Evolutionary conservation across 2,888 invertebrate genomes (phyloP), one percentile per base, ranked within the genome.

Genomic region (Hoplodrina ambigua): DNA sequence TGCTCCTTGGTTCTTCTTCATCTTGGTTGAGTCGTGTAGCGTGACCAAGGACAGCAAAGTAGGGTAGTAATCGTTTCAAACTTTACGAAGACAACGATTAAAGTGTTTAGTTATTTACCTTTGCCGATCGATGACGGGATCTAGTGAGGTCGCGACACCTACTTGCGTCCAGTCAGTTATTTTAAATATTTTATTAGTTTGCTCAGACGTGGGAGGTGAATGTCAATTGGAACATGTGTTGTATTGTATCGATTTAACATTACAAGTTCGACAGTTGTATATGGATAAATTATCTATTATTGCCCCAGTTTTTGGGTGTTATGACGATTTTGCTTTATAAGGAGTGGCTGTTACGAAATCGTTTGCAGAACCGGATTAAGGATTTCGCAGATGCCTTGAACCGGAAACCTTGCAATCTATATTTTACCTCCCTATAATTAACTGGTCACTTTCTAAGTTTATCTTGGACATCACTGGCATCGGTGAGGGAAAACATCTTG

Each of bases 161-260:
- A 81, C 78, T 71, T 62, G 13, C 70, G 67, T 81, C 72, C 66
- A 67, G 60, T 58, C 30, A 68, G 74, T 60, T 72, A 72, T 80
- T 85, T 79, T 83, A 80, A 84, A 84, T 84, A 85, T 84, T 84
- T 85, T 65, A 84, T 85, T 64, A 50, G 62, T 66, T 55, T 67
- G 69, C 17, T 65, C 63, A 66, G 59, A 66, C 78, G 85, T 83
- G 66, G 84, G 83, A 60, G 57, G 71, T 57, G 69, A 79, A 79
- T 85, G 81, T 81, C 85, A 79, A 67, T 58, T 73, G 58, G 70
- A 63, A 81, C 76, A 75, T 78, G 58, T 78, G 75, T 79, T 56
- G 57, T 79, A 83, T 84, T 56, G 57, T 79, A 83, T 84, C 69
- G 83, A 85, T 84, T 81, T 58, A 62, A 76, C 56, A 63, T 60